phyloP scores from a whole-genome alignment of 2,797 vertebrate genomes.

The Dallia pectoralis region DNA sequence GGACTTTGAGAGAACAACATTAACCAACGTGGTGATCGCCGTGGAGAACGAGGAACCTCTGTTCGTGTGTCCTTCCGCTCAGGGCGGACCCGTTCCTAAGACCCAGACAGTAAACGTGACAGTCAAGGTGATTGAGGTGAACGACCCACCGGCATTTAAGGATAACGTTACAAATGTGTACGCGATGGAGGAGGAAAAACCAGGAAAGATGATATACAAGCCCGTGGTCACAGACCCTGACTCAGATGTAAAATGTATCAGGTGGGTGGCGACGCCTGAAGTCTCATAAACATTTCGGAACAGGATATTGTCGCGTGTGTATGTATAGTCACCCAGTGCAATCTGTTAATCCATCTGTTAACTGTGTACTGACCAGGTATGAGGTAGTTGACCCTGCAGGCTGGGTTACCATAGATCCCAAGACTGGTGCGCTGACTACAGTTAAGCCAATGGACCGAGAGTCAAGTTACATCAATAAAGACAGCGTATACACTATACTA shows the following conservation, averaged over 20 bases:
- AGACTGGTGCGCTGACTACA: slow-evolving; percentile 73
- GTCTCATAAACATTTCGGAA: background rate
- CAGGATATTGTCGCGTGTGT: background rate
- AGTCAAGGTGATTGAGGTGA: slow-evolving; percentile 63
- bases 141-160: slow-evolving; percentile 71
- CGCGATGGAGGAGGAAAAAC: slow-evolving; percentile 65
- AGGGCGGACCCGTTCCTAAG: background rate
- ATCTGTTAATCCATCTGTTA: background rate
- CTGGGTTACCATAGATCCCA: slow-evolving; percentile 73
- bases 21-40: slow-evolving; percentile 52
- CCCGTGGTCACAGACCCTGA: slow-evolving; percentile 70
- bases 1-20: slow-evolving; percentile 53
- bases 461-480: slow-evolving; percentile 63
- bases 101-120: slow-evolving; percentile 39
- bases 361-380: slow-evolving; percentile 60
- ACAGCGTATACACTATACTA: slow-evolving; percentile 68
- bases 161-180: slow-evolving; percentile 33
- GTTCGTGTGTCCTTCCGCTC: slow-evolving; percentile 54
- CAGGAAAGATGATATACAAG: slow-evolving; percentile 66
- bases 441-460: slow-evolving; percentile 75
- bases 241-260: slow-evolving; percentile 40
- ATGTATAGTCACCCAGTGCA: background rate
- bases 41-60: slow-evolving; percentile 73
- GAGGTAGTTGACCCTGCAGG: slow-evolving; percentile 61
- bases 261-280: slow-evolving; percentile 57